Conservation (phyloP, 2,113 vertebrate species). For the Saccopteryx leptura region DNA sequence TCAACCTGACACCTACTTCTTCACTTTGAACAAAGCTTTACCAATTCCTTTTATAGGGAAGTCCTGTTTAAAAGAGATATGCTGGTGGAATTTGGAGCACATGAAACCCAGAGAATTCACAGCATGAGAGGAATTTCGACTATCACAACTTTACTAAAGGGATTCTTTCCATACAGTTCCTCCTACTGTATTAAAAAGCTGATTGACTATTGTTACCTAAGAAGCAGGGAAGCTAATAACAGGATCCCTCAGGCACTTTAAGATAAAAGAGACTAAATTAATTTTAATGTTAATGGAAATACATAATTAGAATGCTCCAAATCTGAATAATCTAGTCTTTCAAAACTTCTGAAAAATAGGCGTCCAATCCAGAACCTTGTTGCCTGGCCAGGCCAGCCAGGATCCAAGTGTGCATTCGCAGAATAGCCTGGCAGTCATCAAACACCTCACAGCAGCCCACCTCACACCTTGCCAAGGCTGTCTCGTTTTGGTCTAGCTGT, state of each 20-base stretch:
- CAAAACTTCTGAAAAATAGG: conserved; percentile 60
- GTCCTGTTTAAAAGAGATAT: background rate
- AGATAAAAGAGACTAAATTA: conserved; percentile 76
- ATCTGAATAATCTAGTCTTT: conserved; percentile 70
- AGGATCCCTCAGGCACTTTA: conserved; percentile 71
- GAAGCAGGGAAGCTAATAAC: conserved; percentile 54
- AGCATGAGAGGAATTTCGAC: background rate
- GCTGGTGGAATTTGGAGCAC: background rate
- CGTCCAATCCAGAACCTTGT: background rate
- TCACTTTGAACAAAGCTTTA: background rate
- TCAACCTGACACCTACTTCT: background rate
- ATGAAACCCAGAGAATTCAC: background rate
- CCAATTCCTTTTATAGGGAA: background rate
- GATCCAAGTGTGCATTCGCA: conserved; percentile 15
- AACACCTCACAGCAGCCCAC: background rate
- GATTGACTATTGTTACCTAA: conserved; percentile 53
- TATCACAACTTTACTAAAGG: background rate
- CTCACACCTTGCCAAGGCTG: background rate
- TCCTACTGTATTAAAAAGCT: conserved; percentile 12
- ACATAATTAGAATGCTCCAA: conserved; percentile 77
- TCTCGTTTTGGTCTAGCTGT: background rate
- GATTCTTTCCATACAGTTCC: background rate
- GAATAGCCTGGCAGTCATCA: background rate
- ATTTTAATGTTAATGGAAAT: conserved; percentile 76
- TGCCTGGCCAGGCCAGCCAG: background rate